Conservation (phyloP, 2,888 invertebrate genomes). For the Rhamnusium bicolor region DNA sequence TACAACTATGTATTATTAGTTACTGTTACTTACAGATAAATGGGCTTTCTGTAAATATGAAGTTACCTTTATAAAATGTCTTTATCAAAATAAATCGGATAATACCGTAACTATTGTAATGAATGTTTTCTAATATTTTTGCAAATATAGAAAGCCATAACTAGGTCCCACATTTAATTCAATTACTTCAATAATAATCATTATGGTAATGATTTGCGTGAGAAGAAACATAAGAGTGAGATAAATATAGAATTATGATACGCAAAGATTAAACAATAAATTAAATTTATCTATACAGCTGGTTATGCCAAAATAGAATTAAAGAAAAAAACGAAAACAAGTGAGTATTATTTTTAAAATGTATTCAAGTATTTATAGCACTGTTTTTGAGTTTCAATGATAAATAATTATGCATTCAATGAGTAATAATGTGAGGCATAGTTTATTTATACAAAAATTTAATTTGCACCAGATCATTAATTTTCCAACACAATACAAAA, state of each 20-base stretch:
- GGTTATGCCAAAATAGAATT: slow-evolving; percentile 4
- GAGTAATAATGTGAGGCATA: neutral
- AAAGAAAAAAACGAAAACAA: neutral
- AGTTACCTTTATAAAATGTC: neutral
- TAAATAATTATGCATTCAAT: neutral
- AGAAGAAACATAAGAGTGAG: neutral
- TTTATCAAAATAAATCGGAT: neutral
- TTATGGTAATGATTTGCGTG: neutral
- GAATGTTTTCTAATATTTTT: neutral
- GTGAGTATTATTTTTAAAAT: neutral
- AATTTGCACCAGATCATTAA: neutral
- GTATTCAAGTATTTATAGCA: neutral
- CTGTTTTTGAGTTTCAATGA: neutral
- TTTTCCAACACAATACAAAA: neutral
- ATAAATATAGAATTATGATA: slow-evolving; percentile 24
- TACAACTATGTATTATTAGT: no score
- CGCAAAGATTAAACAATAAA: slow-evolving; percentile 12
- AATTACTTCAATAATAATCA: neutral
- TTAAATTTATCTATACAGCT: slow-evolving; percentile 1
- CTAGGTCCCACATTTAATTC: neutral
- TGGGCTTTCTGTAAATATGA: no score
- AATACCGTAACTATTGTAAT: neutral
- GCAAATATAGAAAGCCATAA: neutral
- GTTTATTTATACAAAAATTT: neutral
- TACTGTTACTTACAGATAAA: no score